Percentiles rank a stretch among this genome's conserved stretches.
Evolutionary conservation across 2,888 invertebrate genomes (phyloP).

Genomic region (Aphidius colemani): DNA sequence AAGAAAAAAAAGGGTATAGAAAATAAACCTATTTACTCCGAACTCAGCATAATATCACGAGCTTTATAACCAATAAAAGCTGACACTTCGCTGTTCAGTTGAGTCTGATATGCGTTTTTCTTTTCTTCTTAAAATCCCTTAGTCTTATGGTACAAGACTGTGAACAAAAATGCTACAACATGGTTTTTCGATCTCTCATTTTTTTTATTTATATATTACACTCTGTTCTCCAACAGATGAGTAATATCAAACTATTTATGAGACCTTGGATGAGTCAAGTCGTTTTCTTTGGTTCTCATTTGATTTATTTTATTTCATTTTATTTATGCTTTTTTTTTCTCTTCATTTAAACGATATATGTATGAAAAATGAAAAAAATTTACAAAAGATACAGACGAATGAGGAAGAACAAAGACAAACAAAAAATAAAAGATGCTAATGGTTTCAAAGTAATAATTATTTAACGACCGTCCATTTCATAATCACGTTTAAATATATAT

Average conservation of each 20-base stretch:
- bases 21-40: constrained; percentile 51
- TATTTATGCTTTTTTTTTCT: neutral
- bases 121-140: constrained; percentile 18
- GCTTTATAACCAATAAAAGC: constrained; percentile 58
- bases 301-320: constrained; percentile 12
- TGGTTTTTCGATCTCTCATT: constrained; percentile 6
- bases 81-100: constrained; percentile 47
- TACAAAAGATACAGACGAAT: constrained; percentile 1
- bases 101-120: constrained; percentile 39
- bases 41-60: constrained; percentile 51
- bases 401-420: constrained; percentile 10
- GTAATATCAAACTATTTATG: constrained; percentile 35
- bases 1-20: constrained; percentile 32
- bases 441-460: constrained; percentile 20
- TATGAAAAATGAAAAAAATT: neutral
- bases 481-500: constrained; percentile 21
- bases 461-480: constrained; percentile 28
- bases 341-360: neutral
- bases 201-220: constrained; percentile 4
- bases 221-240: constrained; percentile 23
- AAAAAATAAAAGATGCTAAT: constrained; percentile 12
- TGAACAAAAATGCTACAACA: constrained; percentile 7
- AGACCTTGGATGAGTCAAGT: constrained; percentile 8
- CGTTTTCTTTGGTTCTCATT: neutral
- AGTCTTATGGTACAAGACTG: constrained; percentile 7